A percentile compares a stretch with the other conserved stretches of the same genome.
phyloP scores from a whole-genome alignment of 2,113 vertebrate species.

The Labeo rohita region DNA sequence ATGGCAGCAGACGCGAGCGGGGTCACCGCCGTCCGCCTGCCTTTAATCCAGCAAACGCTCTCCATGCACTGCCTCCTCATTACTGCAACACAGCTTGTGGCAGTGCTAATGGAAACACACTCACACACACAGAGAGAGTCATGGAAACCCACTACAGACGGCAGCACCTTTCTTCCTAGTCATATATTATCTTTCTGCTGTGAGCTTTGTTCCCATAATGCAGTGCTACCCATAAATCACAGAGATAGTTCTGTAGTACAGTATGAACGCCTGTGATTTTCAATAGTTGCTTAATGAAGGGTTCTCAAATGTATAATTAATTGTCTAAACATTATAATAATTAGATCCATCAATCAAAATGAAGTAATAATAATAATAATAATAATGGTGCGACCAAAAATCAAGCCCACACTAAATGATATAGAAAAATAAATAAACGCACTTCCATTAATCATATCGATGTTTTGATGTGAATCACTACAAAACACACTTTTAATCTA shows the following conservation, averaged over 20 bases:
- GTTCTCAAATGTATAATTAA: conserved; percentile 26
- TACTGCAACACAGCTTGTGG: conserved; percentile 28
- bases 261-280: background rate
- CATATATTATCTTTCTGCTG: background rate
- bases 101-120: conserved; percentile 28
- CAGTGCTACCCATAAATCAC: background rate
- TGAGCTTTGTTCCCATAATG: background rate
- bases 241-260: background rate
- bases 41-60: conserved; percentile 40
- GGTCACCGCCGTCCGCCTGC: conserved; percentile 31
- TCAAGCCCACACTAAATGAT: background rate
- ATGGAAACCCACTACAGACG: conserved; percentile 14
- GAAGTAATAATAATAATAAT: background rate
- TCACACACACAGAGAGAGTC: background rate
- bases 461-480: background rate
- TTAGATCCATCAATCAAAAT: conserved; percentile 38
- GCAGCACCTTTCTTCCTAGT: background rate
- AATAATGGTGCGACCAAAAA: background rate
- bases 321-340: conserved; percentile 23
- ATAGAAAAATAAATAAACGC: conserved; percentile 7
- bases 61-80: conserved; percentile 47
- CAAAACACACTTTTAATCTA: conserved; percentile 40
- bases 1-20: conserved; percentile 41
- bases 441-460: conserved; percentile 43
- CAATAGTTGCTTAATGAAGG: conserved; percentile 11